Conservation (phyloP, 2,888 invertebrate species). For the Mythimna impura region DNA sequence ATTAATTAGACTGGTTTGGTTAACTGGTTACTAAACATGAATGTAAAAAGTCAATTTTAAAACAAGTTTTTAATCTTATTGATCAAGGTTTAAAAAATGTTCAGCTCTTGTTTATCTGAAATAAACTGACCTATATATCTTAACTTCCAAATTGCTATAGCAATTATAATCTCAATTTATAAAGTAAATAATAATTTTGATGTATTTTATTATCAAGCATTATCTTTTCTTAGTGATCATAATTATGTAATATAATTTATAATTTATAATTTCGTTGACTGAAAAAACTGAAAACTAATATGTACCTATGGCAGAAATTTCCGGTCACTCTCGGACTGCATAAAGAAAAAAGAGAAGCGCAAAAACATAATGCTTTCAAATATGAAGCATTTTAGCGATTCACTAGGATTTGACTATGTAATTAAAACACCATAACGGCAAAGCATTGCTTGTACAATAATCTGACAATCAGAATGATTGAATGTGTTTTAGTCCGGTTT, state of each 20-base stretch:
- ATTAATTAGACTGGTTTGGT: background rate
- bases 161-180: conserved; percentile 13
- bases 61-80: conserved; percentile 12
- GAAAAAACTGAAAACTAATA: too few species aligned
- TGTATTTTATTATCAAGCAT: background rate
- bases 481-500: too few species aligned
- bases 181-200: background rate
- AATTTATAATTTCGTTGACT: too few species aligned
- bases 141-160: conserved; percentile 8
- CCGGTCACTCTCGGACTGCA: too few species aligned
- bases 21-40: background rate
- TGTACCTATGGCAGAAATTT: too few species aligned
- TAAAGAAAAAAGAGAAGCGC: too few species aligned
- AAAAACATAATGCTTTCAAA: too few species aligned
- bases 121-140: conserved; percentile 26
- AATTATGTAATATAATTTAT: background rate
- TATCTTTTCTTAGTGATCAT: conserved; percentile 6
- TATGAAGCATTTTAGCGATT: too few species aligned
- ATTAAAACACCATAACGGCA: too few species aligned
- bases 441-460: too few species aligned
- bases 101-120: conserved; percentile 1
- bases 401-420: too few species aligned
- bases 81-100: background rate
- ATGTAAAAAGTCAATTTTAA: background rate
- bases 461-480: too few species aligned